Conservation (phyloP, 2,113 vertebrate genomes). For the Scolopax mira region DNA sequence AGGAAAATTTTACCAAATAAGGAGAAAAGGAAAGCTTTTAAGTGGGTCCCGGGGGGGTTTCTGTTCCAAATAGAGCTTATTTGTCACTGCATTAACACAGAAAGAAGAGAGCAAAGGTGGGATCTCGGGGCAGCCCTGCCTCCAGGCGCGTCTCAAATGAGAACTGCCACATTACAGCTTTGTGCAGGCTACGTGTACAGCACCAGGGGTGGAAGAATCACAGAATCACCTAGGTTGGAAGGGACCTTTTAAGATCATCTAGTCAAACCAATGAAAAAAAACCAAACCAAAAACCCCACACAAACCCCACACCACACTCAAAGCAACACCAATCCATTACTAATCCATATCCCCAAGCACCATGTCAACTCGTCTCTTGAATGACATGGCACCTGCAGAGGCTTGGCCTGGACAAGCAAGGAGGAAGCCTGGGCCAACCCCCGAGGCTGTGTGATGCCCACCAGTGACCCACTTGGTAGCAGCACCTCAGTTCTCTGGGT, state of each 20-base stretch:
- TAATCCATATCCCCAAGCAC: too few relatives aligned
- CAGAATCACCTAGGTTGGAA: too few relatives aligned
- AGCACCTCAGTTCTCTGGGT: rapidly evolving
- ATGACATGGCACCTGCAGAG: neutral
- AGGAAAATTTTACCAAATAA: neutral
- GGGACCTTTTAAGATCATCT: too few relatives aligned
- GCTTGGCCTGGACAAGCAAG: neutral
- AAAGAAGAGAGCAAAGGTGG: neutral
- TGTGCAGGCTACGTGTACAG: rapidly evolving
- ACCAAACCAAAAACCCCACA: too few relatives aligned
- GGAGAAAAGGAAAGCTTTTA: slow-evolving; percentile 2
- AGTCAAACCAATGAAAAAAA: too few relatives aligned
- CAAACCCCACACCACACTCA: too few relatives aligned
- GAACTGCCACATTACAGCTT: neutral
- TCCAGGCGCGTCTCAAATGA: neutral
- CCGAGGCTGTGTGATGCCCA: neutral
- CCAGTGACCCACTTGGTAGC: neutral
- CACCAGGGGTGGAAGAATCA: neutral
- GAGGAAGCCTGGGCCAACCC: neutral
- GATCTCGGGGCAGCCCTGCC: neutral
- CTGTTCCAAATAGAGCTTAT: neutral
- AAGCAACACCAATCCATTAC: too few relatives aligned
- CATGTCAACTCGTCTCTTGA: too few relatives aligned
- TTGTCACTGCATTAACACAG: neutral
- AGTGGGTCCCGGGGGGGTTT: neutral